These are phyloP conservation scores for Hippocampus abdominalis DNA, from an alignment of 2,113 vertebrate genomes.

Conservation along the genomic window DNA sequence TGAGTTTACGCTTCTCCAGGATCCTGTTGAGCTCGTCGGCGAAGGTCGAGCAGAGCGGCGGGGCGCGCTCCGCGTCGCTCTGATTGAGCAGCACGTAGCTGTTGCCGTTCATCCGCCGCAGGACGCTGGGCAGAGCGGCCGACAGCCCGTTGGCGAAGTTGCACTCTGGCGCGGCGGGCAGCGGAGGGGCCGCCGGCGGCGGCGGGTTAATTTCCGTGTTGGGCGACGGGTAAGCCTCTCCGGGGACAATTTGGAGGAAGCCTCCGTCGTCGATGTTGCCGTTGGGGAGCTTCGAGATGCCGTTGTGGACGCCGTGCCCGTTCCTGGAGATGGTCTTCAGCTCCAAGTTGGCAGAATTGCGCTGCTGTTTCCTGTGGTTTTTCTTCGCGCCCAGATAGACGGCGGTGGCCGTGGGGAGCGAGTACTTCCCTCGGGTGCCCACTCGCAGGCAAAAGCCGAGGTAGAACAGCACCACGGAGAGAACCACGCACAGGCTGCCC, in stretches of 20 bases:
- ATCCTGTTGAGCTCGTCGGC: slow-evolving; percentile 93
- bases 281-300: slow-evolving; percentile 55
- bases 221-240: slow-evolving; percentile 60
- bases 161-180: slow-evolving; percentile 63
- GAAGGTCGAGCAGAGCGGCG: slow-evolving; percentile 80
- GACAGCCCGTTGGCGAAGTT: slow-evolving; percentile 81
- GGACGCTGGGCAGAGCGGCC: slow-evolving; percentile 82
- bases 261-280: slow-evolving; percentile 47
- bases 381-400: slow-evolving; percentile 53
- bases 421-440: slow-evolving; percentile 77
- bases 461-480: slow-evolving; percentile 80
- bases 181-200: slow-evolving; percentile 74
- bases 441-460: slow-evolving; percentile 79
- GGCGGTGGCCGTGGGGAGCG: slow-evolving; percentile 48
- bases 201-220: slow-evolving; percentile 69
- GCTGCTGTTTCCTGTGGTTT: slow-evolving; percentile 41
- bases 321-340: slow-evolving; percentile 87
- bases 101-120: slow-evolving; percentile 93
- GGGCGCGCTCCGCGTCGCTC: slow-evolving; percentile 74
- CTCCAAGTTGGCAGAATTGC: slow-evolving; percentile 76
- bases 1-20: slow-evolving; percentile 94
- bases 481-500: slow-evolving; percentile 82
- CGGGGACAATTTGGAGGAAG: slow-evolving; percentile 80
- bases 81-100: slow-evolving; percentile 92
- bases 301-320: slow-evolving; percentile 52